These are phyloP conservation scores for Calameuta pallipes DNA, from an alignment of 2,888 invertebrate species.

Conservation along the genomic window DNA sequence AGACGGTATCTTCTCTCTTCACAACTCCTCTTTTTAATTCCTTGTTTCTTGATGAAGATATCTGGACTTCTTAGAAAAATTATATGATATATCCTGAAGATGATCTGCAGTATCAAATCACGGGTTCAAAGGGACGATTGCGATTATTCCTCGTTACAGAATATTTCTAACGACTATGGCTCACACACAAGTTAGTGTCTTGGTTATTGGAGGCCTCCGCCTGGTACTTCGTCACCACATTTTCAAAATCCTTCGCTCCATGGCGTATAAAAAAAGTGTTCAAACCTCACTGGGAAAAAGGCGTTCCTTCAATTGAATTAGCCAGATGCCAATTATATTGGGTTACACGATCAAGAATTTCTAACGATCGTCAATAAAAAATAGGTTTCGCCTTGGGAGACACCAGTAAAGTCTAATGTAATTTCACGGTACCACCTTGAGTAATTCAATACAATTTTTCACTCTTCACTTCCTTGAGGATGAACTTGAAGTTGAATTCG, in stretches of 20 bases:
- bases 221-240: constrained; percentile 62
- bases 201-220: constrained; percentile 48
- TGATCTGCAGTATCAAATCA: not conserved
- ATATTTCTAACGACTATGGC: constrained; percentile 42
- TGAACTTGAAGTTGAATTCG: not conserved
- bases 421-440: not conserved
- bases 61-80: not conserved
- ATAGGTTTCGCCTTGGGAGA: not conserved
- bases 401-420: not conserved
- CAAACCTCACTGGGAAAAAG: not conserved
- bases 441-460: not conserved
- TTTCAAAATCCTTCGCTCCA: constrained; percentile 62
- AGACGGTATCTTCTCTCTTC: not conserved
- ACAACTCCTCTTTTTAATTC: not conserved
- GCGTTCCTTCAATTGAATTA: not conserved
- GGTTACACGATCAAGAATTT: not conserved
- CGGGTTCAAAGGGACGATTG: not conserved
- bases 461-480: not conserved
- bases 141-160: not conserved
- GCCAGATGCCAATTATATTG: not conserved
- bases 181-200: constrained; percentile 65
- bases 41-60: not conserved
- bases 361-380: not conserved
- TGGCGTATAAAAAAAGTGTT: constrained; percentile 31
- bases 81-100: not conserved